A percentile compares a stretch with the other conserved stretches of the same genome.
These are phyloP conservation scores for Brachyhypopomus gauderio DNA, from an alignment of 2,113 vertebrate genomes.

Conservation along the genomic window DNA sequence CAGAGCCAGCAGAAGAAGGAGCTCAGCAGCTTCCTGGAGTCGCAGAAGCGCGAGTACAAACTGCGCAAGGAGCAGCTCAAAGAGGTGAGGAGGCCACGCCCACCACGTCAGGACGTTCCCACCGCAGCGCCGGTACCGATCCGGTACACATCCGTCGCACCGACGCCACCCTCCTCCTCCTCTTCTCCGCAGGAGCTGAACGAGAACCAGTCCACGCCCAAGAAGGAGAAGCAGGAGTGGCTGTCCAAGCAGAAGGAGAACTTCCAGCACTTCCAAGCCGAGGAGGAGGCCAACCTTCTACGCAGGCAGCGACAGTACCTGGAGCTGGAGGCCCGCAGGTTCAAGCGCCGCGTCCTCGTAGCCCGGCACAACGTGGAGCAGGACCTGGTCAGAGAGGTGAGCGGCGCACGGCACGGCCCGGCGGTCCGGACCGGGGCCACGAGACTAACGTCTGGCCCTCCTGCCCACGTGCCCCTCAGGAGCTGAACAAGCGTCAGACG, in stretches of 20 bases:
- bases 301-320: constrained; percentile 93
- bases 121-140: too few species aligned
- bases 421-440: too few species aligned
- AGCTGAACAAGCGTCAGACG: constrained; percentile 96
- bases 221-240: constrained; percentile 99
- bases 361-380: constrained; percentile 93
- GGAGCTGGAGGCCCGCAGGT: constrained; percentile 94
- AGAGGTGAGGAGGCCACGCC: constrained; percentile 75
- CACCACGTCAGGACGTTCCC: neutral
- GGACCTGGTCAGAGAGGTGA: constrained; percentile 92
- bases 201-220: constrained; percentile 98
- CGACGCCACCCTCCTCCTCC: too few species aligned
- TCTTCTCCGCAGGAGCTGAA: constrained; percentile 83
- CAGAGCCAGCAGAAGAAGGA: constrained; percentile 98
- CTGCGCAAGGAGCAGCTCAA: constrained; percentile 97
- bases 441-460: neutral
- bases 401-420: too few species aligned
- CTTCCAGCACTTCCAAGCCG: constrained; percentile 97
- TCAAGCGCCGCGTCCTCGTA: constrained; percentile 95
- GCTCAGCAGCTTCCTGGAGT: constrained; percentile 92
- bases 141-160: too few species aligned
- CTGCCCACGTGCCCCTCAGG: constrained; percentile 70
- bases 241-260: constrained; percentile 98
- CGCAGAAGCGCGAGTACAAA: constrained; percentile 97
- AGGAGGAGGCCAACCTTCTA: constrained; percentile 95